Base-by-base conservation (phyloP, 2,113 vertebrate genomes). In the Hemiprocne comata region DNA sequence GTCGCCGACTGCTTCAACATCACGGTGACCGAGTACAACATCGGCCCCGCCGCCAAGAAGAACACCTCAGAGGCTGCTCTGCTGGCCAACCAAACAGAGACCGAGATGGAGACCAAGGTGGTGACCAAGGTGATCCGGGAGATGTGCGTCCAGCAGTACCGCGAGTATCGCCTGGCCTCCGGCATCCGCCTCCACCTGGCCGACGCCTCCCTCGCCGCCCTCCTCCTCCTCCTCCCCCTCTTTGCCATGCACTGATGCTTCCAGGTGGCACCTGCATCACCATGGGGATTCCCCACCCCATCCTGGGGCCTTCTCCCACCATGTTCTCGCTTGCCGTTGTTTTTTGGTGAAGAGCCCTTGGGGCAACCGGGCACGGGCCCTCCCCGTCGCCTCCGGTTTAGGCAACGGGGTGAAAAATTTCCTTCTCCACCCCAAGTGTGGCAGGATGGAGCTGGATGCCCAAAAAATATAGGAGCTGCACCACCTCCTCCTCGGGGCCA, bases 1-100 rank as follows among this genome's bases (percentile, higher is more conserved):
- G 98, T 98, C 12, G 97, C 95, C 2, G 98, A 98, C 88, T 98
- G 98, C 34, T 98, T 98, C 76, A 98, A 98, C 46, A 98, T 97
- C 96, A 98, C 98, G 0, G 91, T 98, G 76, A 98, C 97, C 26
- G 96, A 98, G 34, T 86, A 98, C 89, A 98, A 97, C 4, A 94
- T 97, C 9, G 98, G 97, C n/a, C 98, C 98, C 3, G 97, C 97
- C 7, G 97, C 95, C 85, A 97, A 88, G 81, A 94, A 25, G 40
- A 96, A 97, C 19, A 13, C 7, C 24, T 97, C 96, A 0, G 96
- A 97, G 16, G 53, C 46, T 0, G 79, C 13, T 0, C 0, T 12
- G 0, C 96, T 80, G 1, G 75, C 42, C 4, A 98, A 98, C 95
- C 96, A 95, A 85, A 98, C 97, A 0, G 97, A 98, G 14, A 40